A percentile compares a stretch with the other conserved stretches of the same genome.
Evolutionary conservation across 1,140 invertebrate genomes (phyloP).

Genomic region (Sinella curviseta): DNA sequence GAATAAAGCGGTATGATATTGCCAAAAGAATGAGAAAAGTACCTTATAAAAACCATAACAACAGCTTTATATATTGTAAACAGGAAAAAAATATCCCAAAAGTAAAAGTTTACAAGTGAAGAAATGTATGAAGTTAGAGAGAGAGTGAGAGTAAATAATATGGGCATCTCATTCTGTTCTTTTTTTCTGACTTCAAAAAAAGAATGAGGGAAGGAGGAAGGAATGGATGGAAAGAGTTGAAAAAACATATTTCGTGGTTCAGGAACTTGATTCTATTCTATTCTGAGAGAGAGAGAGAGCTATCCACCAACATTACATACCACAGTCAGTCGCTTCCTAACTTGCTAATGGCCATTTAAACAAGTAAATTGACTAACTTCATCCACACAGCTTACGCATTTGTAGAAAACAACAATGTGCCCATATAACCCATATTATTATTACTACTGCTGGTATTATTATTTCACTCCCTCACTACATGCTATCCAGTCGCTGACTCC

Average conservation of each 20-base stretch:
- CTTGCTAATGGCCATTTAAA: conserved; percentile 22
- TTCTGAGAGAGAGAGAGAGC: neutral
- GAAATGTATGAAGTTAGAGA: neutral
- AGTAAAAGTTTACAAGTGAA: neutral
- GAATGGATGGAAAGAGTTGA: neutral
- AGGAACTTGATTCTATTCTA: neutral
- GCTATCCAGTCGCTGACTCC: no score
- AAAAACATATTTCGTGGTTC: conserved; percentile 11
- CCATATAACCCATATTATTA: no score
- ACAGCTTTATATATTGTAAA: neutral
- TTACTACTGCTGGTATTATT: no score
- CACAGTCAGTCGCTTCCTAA: neutral
- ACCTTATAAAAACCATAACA: neutral
- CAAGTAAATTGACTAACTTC: conserved; percentile 9
- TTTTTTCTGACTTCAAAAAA: no score
- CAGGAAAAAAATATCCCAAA: neutral
- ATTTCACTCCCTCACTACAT: no score
- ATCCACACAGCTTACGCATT: neutral
- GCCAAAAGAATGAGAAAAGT: neutral
- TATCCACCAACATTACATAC: neutral
- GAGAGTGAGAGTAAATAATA: neutral
- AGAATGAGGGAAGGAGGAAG: no score
- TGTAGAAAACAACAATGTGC: neutral
- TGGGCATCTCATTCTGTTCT: no score
- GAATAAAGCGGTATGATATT: no score